Base-by-base conservation (phyloP, 1,140 invertebrate species). In the Eubasilissa regina region DNA sequence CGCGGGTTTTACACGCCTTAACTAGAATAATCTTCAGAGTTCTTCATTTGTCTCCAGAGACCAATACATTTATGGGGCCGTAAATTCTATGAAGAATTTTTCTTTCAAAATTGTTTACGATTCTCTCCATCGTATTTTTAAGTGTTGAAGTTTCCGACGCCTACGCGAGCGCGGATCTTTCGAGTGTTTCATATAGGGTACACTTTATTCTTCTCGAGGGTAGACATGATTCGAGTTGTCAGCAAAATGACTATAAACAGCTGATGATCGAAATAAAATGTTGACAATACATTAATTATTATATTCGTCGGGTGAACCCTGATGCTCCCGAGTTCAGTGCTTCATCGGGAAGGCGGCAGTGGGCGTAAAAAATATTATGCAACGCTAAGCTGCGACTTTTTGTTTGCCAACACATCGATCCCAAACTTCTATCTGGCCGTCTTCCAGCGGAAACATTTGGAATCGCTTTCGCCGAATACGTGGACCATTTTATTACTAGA, bases 351-450 rank as follows among this genome's bases (percentile, higher is more conserved):
- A 51, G 3, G 3, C n/a, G 48, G 48, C 1, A 51, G n/a, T 13
- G 48, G 11, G 11, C n/a, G 11, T 8, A 25, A 25, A 21, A 11
- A 19, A 62, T 35, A 62, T 62, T 21, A 62, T 62, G 58, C 58
- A 62, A 62, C 25, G 4, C 8, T 8, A 15, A 51, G n/a, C 7
- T 35, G 53, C 8, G 53, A 62, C 19, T 62, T 62, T 35, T 35
- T 12, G 11, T 62, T 62, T 21, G 58, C 58, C 58, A 62, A 62
- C 58, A 21, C 13, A 48, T 8, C 47, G 47, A 17, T 17, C 8
- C 15, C 56, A 60, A 60, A 19, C 58, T 62, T 35, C 58, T 62
- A 3, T 62, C 58, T 62, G 58, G 58, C 58, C 4, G 25, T 62
- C 58, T 21, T 62, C 58, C 58, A 62, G 21, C 12, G 7, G 8